Percentiles rank a stretch among this genome's conserved stretches.
phyloP scores from a whole-genome alignment of 2,113 vertebrate species.

The Talpa occidentalis region DNA sequence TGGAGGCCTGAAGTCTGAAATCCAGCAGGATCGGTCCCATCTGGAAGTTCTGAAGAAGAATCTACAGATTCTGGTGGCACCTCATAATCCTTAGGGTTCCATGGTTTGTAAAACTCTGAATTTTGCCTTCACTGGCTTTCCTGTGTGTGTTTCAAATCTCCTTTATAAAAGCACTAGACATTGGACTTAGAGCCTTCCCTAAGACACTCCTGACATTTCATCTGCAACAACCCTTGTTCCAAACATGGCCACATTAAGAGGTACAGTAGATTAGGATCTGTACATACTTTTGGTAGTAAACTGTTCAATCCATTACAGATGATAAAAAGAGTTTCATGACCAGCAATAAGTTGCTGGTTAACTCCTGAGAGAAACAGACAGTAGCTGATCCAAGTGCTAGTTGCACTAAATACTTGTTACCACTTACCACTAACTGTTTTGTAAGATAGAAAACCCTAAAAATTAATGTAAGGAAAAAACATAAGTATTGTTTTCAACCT shows the following conservation, averaged over 20 bases:
- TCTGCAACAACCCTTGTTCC: neutral
- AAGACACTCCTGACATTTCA: neutral
- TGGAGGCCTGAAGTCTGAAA: neutral
- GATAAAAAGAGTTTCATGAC: neutral
- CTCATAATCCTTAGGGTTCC: too few species aligned
- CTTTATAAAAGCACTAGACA: too few species aligned
- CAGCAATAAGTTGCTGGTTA: neutral
- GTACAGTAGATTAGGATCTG: neutral
- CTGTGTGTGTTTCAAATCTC: too few species aligned
- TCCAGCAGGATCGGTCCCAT: neutral
- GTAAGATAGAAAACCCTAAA: neutral
- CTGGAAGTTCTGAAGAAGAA: neutral
- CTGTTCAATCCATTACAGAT: neutral
- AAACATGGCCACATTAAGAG: neutral
- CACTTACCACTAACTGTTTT: neutral
- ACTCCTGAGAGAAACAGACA: neutral
- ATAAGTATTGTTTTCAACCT: slow-evolving; percentile 32
- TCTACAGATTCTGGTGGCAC: neutral
- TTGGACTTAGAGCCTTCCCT: too few species aligned
- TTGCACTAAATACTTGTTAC: too few species aligned
- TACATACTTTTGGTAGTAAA: neutral
- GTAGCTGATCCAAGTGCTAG: too few species aligned
- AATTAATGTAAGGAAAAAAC: slow-evolving; percentile 26
- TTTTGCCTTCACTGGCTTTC: too few species aligned
- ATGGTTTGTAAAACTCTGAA: too few species aligned